phyloP scores from a whole-genome alignment of 2,113 vertebrate species.

The Grallaria varia region DNA sequence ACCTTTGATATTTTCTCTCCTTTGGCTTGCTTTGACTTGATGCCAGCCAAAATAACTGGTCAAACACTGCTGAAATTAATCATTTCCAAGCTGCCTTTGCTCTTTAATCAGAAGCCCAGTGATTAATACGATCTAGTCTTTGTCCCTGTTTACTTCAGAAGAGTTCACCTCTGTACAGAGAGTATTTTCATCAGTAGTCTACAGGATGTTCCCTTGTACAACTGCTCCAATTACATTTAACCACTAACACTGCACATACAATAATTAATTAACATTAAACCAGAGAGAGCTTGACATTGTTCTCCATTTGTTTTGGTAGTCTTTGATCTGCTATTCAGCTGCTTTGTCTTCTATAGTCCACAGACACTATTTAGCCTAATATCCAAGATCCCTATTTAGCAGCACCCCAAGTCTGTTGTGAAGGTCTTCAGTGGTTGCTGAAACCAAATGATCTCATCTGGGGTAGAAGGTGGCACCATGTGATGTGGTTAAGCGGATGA shows the following conservation, averaged over 20 bases:
- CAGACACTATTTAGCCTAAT: neutral
- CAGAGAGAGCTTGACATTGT: neutral
- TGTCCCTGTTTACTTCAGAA: neutral
- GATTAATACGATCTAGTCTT: neutral
- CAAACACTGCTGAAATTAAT: neutral
- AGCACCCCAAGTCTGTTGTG: neutral
- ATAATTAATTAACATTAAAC: slow-evolving; percentile 19
- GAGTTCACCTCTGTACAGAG: neutral
- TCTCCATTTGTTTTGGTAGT: neutral
- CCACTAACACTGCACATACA: neutral
- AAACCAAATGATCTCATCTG: neutral
- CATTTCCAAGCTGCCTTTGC: neutral
- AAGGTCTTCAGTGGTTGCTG: neutral
- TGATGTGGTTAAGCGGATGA: neutral
- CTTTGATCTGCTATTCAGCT: accelerated
- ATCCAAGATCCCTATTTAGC: neutral
- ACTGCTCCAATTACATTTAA: slow-evolving; percentile 20
- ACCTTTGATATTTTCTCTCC: neutral
- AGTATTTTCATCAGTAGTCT: slow-evolving; percentile 4
- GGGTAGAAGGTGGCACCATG: neutral
- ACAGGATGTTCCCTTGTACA: neutral
- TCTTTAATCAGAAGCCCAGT: neutral
- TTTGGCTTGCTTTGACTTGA: neutral
- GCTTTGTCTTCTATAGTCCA: neutral
- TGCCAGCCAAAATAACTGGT: neutral